These are phyloP conservation scores for Drosophila picticornis DNA, from an alignment of 2,888 invertebrate genomes.

Conservation along the genomic window DNA sequence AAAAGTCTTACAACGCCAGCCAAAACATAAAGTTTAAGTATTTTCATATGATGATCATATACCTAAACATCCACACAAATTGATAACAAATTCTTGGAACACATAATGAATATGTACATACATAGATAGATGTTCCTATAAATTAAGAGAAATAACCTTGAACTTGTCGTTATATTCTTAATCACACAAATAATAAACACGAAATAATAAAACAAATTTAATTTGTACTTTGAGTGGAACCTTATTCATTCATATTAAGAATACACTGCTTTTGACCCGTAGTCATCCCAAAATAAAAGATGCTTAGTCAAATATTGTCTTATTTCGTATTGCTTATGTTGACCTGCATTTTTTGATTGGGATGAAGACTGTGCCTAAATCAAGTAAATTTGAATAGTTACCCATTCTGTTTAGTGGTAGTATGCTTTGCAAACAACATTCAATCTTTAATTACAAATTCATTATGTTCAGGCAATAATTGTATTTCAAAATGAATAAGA, in stretches of 20 bases:
- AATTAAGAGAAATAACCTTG: not conserved
- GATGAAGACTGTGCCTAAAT: no score
- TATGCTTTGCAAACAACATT: not conserved
- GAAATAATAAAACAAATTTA: not conserved
- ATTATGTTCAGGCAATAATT: not conserved
- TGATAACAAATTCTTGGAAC: not conserved
- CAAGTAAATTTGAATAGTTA: not conserved
- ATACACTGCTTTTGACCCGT: not conserved
- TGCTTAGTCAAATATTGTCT: not conserved
- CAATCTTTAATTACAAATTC: not conserved
- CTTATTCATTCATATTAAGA: conserved; percentile 28
- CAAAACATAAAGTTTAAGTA: conserved; percentile 4
- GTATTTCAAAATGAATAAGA: not conserved
- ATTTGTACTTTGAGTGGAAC: conserved; percentile 32
- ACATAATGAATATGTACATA: not conserved
- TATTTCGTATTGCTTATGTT: no score
- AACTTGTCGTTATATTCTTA: not conserved
- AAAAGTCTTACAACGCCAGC: conserved; percentile 18
- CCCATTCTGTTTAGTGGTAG: not conserved
- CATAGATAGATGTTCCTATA: not conserved
- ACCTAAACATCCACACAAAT: not conserved
- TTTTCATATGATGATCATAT: not conserved
- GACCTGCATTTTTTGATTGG: no score
- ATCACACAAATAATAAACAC: not conserved
- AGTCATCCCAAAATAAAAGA: no score